A percentile compares a stretch with the other conserved stretches of the same genome.
Conservation (phyloP, 2,113 vertebrate species). For the Psephotus haematonotus region DNA sequence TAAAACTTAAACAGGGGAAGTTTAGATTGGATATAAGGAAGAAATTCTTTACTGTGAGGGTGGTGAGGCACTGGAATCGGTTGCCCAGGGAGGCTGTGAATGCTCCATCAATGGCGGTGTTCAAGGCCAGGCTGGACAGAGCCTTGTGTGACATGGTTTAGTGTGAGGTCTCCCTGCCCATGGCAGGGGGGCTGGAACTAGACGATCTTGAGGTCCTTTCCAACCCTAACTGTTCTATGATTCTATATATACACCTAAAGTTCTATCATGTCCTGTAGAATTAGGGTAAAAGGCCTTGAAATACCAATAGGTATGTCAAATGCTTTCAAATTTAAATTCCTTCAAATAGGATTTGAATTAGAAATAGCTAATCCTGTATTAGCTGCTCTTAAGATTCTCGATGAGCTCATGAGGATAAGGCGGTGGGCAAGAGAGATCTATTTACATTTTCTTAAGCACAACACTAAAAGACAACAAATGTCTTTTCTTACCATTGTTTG, state of each 20-base stretch:
- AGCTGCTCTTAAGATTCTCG: neutral
- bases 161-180: no score
- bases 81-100: no score
- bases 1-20: no score
- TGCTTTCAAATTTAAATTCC: neutral
- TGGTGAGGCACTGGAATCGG: no score
- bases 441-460: neutral
- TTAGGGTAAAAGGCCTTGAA: neutral
- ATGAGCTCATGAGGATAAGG: neutral
- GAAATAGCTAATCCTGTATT: neutral
- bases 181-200: no score
- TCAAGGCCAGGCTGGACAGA: no score
- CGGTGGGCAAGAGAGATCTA: fast-evolving
- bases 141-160: no score
- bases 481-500: neutral
- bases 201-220: no score
- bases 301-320: neutral
- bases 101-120: no score
- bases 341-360: neutral
- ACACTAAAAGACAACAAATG: neutral
- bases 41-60: no score
- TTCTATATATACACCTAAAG: neutral
- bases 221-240: no score
- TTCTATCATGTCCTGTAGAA: neutral
- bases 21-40: no score